Conservation (phyloP, 2,888 invertebrate genomes). For the Sarcophaga caerulescens region DNA sequence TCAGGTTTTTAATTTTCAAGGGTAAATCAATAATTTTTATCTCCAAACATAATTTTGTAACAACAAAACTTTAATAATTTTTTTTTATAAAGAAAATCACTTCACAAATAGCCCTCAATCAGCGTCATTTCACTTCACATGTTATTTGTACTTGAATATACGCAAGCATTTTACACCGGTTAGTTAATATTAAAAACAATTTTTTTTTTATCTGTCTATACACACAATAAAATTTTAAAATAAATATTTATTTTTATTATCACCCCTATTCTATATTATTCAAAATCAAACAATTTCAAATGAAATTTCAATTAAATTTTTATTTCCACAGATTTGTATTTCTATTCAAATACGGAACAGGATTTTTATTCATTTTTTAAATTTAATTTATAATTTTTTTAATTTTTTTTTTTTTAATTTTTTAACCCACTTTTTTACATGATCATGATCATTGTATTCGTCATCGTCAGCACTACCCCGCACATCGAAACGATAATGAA, state of each 20-base stretch:
- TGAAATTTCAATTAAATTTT: neutral
- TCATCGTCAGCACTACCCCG: conserved; percentile 37
- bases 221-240: too few relatives aligned
- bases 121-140: too few relatives aligned
- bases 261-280: neutral
- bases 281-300: too few relatives aligned
- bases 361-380: neutral
- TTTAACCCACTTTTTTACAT: conserved; percentile 46
- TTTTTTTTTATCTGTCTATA: too few relatives aligned
- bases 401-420: neutral
- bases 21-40: too few relatives aligned
- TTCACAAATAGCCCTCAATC: neutral
- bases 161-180: too few relatives aligned
- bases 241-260: neutral
- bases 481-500: conserved; percentile 74
- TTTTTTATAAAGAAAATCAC: too few relatives aligned
- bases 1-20: too few relatives aligned
- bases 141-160: too few relatives aligned
- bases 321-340: neutral
- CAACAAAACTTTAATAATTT: too few relatives aligned
- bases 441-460: neutral
- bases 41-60: too few relatives aligned
- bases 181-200: too few relatives aligned
- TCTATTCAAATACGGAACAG: neutral
- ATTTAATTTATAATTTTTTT: conserved; percentile 5